Evolutionary conservation across 2,113 vertebrate species (phyloP).

Genomic region (Indri indri): DNA sequence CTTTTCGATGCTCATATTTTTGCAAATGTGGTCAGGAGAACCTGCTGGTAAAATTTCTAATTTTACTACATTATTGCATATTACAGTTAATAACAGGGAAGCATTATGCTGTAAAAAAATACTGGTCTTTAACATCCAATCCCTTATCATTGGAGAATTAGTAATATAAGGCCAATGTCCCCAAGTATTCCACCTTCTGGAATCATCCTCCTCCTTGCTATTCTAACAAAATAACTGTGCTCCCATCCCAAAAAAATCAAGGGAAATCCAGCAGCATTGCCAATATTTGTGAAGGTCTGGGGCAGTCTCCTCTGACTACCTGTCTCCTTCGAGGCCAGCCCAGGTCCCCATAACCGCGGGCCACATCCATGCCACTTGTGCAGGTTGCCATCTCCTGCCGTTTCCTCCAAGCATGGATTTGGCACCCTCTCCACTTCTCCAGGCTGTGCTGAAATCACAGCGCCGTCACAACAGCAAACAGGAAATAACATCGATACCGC

Average conservation of each 20-base stretch:
- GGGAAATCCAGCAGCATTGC: not conserved
- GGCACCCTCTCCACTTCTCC: not conserved
- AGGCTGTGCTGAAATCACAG: not conserved
- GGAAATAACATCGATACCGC: too few relatives aligned
- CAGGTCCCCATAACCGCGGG: not conserved
- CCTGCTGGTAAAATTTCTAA: not conserved
- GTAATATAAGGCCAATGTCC: not conserved
- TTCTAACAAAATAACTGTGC: not conserved
- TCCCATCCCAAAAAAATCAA: not conserved
- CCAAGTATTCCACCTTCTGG: not conserved
- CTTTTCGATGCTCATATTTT: not conserved
- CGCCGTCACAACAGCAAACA: not conserved
- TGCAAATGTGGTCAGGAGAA: not conserved
- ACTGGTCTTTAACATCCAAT: not conserved
- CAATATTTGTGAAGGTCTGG: not conserved
- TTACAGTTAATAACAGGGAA: not conserved
- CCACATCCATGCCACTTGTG: not conserved
- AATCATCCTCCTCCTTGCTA: constrained; percentile 5
- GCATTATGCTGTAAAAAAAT: not conserved
- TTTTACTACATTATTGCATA: not conserved
- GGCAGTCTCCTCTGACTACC: not conserved
- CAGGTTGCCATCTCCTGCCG: not conserved
- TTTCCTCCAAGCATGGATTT: not conserved
- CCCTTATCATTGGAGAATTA: not conserved
- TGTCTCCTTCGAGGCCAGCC: not conserved